Percentiles rank a stretch among this genome's conserved stretches.
Evolutionary conservation across 2,888 invertebrate species (phyloP).

Genomic region (Drosophila cyrtoloma): DNA sequence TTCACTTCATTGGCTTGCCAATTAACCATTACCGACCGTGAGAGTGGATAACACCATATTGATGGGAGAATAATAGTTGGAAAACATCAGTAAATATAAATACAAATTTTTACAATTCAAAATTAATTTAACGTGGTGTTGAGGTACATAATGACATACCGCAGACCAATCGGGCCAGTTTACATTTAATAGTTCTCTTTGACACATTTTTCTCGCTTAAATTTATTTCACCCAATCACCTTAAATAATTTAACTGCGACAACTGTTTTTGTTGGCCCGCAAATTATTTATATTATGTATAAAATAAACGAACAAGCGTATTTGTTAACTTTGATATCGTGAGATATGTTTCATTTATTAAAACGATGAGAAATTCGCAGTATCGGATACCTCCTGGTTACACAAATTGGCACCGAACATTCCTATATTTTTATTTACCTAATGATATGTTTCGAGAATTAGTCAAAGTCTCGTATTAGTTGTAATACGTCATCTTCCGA

Average conservation of each 20-base stretch:
- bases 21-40: no score
- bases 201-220: neutral
- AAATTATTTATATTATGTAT: no score
- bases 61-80: neutral
- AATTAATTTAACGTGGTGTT: neutral
- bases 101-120: neutral
- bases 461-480: slow-evolving; percentile 47
- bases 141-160: neutral
- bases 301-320: neutral
- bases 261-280: neutral
- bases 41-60: no score
- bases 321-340: neutral
- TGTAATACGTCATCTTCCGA: slow-evolving; percentile 54
- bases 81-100: neutral
- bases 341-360: neutral
- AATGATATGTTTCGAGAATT: slow-evolving; percentile 15
- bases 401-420: neutral
- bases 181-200: neutral
- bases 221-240: neutral
- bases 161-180: neutral
- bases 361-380: neutral
- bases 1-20: neutral
- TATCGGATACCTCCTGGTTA: neutral
- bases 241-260: no score
- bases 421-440: neutral